These are phyloP conservation scores for Stegastes partitus DNA, from an alignment of 2,113 vertebrate genomes.

Conservation along the genomic window DNA sequence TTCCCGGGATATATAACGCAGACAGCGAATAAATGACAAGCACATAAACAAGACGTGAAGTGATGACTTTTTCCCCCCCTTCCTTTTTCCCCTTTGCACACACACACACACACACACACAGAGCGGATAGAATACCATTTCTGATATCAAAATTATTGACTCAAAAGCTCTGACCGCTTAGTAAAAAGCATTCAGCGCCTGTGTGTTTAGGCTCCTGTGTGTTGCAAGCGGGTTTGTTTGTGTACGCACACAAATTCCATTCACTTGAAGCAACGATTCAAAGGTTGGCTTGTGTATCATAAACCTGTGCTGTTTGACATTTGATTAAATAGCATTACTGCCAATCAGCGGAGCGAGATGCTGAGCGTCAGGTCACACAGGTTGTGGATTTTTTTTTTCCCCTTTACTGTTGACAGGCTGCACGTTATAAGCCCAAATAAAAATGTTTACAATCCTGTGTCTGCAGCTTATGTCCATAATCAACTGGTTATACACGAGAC, in stretches of 20 bases:
- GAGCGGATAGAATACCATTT: constrained; percentile 56
- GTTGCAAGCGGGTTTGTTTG: constrained; percentile 46
- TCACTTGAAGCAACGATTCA: constrained; percentile 60
- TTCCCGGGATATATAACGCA: constrained; percentile 72
- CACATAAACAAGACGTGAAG: constrained; percentile 79
- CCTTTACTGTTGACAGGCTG: constrained; percentile 57
- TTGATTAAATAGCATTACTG: constrained; percentile 84
- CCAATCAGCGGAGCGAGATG: constrained; percentile 74
- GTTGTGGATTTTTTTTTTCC: constrained; percentile 42
- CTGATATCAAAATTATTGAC: constrained; percentile 77
- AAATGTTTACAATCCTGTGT: constrained; percentile 61
- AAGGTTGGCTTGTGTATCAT: constrained; percentile 76
- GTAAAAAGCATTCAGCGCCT: constrained; percentile 33
- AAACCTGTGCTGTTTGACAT: constrained; percentile 82
- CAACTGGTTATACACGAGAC: constrained; percentile 30
- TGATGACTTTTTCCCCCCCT: constrained; percentile 66
- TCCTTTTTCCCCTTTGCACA: constrained; percentile 32
- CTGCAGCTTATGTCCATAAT: constrained; percentile 45
- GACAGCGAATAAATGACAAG: constrained; percentile 80
- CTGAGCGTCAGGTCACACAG: constrained; percentile 58
- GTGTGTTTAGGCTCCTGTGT: constrained; percentile 30
- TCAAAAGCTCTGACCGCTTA: constrained; percentile 52
- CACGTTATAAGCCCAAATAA: constrained; percentile 43
- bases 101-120: constrained; percentile 42
- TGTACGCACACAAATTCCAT: constrained; percentile 37